phyloP scores from a whole-genome alignment of 2,113 vertebrate genomes.

The human region DNA sequence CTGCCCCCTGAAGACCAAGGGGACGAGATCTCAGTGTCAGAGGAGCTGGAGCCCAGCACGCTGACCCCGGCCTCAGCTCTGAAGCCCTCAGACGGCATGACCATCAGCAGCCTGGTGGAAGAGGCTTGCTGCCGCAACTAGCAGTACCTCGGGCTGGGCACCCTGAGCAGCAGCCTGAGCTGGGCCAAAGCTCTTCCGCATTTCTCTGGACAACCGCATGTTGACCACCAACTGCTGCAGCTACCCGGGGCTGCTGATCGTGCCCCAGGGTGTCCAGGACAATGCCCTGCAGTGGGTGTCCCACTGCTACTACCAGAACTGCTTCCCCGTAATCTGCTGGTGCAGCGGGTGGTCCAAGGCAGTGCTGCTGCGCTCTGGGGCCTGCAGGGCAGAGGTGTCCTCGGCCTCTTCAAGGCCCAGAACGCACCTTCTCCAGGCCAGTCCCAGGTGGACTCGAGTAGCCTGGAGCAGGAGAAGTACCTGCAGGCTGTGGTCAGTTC shows the following conservation, averaged over 20 bases:
- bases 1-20: slow-evolving; percentile 90
- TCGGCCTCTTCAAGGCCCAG: slow-evolving; percentile 95
- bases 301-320: slow-evolving; percentile 96
- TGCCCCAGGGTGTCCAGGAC: slow-evolving; percentile 95
- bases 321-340: slow-evolving; percentile 98
- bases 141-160: slow-evolving; percentile 96
- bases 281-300: slow-evolving; percentile 92
- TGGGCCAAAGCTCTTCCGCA: slow-evolving; percentile 96
- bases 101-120: slow-evolving; percentile 95
- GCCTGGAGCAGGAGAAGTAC: slow-evolving; percentile 98
- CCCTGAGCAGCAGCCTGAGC: slow-evolving; percentile 96
- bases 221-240: slow-evolving; percentile 93
- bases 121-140: slow-evolving; percentile 97
- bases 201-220: slow-evolving; percentile 97
- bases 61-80: slow-evolving; percentile 91
- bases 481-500: slow-evolving; percentile 95
- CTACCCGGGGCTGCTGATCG: slow-evolving; percentile 96
- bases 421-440: slow-evolving; percentile 90
- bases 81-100: slow-evolving; percentile 92
- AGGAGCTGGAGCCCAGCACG: slow-evolving; percentile 93
- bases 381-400: slow-evolving; percentile 95
- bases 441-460: slow-evolving; percentile 94
- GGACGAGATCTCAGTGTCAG: slow-evolving; percentile 97
- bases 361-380: slow-evolving; percentile 93
- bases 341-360: slow-evolving; percentile 92